Conservation (phyloP, 1,140 invertebrate genomes). For the Argopecten irradians region DNA sequence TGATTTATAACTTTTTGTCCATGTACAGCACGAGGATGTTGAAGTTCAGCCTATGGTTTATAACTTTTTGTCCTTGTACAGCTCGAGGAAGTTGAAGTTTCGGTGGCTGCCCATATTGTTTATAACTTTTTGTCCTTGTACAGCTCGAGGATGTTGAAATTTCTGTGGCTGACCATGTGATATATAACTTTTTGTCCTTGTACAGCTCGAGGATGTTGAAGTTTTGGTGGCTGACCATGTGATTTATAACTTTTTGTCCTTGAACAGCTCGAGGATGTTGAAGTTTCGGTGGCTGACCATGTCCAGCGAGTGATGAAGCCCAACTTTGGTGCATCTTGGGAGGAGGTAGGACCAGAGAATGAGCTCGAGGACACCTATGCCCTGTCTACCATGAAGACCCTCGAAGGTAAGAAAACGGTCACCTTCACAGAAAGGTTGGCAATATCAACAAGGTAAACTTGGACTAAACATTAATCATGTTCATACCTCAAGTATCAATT, state of each 20-base stretch:
- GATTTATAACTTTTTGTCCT: too few species aligned
- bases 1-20: too few species aligned
- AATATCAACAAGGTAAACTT: too few species aligned
- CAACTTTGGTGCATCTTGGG: slow-evolving; percentile 82
- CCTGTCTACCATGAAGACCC: slow-evolving; percentile 86
- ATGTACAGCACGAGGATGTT: neutral
- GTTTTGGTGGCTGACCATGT: too few species aligned
- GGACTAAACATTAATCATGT: too few species aligned
- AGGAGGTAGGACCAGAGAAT: slow-evolving; percentile 86
- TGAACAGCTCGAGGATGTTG: slow-evolving; percentile 94
- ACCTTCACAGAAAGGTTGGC: neutral
- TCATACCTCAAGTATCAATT: too few species aligned
- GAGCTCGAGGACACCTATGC: slow-evolving; percentile 94
- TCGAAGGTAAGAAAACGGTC: slow-evolving; percentile 80
- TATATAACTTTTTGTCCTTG: too few species aligned
- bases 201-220: too few species aligned
- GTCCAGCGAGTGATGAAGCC: slow-evolving; percentile 90
- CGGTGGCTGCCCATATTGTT: slow-evolving; percentile 94
- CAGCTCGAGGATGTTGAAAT: too few species aligned
- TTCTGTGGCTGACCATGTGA: too few species aligned
- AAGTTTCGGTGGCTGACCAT: slow-evolving; percentile 92
- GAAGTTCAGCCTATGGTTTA: too few species aligned
- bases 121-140: too few species aligned
- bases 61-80: slow-evolving; percentile 72
- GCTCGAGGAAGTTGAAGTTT: slow-evolving; percentile 95